Evolutionary conservation across 2,113 vertebrate genomes (phyloP).

Genomic region (Caretta caretta): DNA sequence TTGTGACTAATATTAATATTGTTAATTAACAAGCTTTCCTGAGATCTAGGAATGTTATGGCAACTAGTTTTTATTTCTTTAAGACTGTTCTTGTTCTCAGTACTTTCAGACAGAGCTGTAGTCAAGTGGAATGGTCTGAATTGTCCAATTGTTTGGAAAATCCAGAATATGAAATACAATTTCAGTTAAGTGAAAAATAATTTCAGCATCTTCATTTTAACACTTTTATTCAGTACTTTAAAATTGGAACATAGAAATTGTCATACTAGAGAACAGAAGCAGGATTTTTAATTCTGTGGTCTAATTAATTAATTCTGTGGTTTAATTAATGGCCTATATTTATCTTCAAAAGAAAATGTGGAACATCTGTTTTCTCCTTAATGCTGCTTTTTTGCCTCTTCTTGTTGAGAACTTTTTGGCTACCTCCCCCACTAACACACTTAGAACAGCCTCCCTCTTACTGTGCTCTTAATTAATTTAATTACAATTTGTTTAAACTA

Average conservation of each 20-base stretch:
- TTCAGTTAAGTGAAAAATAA: constrained; percentile 28
- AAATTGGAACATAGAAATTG: accelerated
- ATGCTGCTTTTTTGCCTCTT: neutral
- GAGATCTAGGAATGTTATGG: constrained; percentile 63
- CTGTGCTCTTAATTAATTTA: neutral
- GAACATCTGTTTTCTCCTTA: neutral
- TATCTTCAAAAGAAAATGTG: constrained; percentile 19
- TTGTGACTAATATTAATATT: constrained; percentile 78
- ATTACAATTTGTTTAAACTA: neutral
- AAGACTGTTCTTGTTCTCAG: constrained; percentile 44
- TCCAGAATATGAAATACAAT: neutral
- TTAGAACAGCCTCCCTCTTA: neutral
- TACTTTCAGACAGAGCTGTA: neutral
- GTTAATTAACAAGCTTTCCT: constrained; percentile 76
- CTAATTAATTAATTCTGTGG: neutral
- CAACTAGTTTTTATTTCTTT: constrained; percentile 40
- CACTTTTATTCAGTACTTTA: neutral
- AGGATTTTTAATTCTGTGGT: neutral
- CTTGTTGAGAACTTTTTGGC: neutral
- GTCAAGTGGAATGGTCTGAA: constrained; percentile 38
- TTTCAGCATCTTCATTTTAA: neutral
- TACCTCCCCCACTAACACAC: neutral
- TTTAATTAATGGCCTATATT: neutral
- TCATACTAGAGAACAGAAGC: neutral
- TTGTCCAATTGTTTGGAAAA: neutral